These are phyloP conservation scores for Brachionus plicatilis DNA, from an alignment of 1,140 invertebrate species.

Conservation along the genomic window DNA sequence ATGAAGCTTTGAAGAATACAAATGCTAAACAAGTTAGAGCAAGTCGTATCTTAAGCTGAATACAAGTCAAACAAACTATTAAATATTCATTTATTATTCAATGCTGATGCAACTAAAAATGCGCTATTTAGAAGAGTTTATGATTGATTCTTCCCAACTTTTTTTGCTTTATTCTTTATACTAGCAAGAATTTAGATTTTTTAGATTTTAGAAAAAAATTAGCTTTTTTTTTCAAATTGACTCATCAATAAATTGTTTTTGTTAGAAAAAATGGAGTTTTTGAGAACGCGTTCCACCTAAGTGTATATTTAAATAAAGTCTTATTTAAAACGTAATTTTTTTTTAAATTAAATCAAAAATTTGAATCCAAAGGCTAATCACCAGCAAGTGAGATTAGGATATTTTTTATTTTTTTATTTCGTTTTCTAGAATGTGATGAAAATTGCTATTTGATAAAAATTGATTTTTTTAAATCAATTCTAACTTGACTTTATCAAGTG, in stretches of 20 bases:
- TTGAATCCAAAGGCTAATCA: too few relatives aligned
- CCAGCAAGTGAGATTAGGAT: too few relatives aligned
- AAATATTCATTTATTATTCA: conserved; percentile 2
- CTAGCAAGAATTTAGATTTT: neutral
- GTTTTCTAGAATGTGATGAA: neutral
- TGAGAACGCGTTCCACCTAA: neutral
- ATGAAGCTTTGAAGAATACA: neutral
- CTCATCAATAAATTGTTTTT: neutral
- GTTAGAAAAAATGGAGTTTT: neutral
- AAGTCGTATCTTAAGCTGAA: neutral
- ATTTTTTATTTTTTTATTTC: neutral
- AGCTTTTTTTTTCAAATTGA: neutral
- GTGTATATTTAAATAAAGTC: neutral
- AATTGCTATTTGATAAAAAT: neutral
- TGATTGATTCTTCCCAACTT: neutral
- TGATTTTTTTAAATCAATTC: neutral
- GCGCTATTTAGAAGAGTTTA: neutral
- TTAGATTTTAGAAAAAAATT: neutral
- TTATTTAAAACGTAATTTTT: too few relatives aligned
- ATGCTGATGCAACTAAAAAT: neutral
- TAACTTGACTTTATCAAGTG: neutral
- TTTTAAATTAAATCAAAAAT: too few relatives aligned
- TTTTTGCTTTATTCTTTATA: neutral
- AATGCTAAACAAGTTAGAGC: neutral
- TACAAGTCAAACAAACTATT: neutral